These are phyloP conservation scores for Scaptomyza polygonia DNA, from an alignment of 2,888 invertebrate species.

Conservation along the genomic window DNA sequence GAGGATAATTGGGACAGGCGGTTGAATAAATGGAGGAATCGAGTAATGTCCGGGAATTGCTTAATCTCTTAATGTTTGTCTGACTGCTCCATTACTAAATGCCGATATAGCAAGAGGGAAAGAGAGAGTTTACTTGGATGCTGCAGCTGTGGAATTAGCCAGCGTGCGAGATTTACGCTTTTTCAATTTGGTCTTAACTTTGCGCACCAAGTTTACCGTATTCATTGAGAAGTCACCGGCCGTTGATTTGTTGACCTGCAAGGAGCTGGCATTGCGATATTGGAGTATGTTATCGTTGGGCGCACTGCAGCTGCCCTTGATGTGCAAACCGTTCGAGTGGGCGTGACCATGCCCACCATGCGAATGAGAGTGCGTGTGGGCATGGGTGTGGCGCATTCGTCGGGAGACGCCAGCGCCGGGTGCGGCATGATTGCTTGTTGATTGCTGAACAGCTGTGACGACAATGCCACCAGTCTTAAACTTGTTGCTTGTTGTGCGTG, in stretches of 20 bases:
- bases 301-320: constrained; percentile 21
- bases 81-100: neutral
- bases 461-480: constrained; percentile 87
- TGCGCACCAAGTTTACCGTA: constrained; percentile 84
- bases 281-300: constrained; percentile 30
- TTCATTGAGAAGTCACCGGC: constrained; percentile 82
- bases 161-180: constrained; percentile 69
- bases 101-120: neutral
- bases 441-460: constrained; percentile 85
- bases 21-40: constrained; percentile 3
- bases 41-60: constrained; percentile 24
- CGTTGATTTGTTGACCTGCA: constrained; percentile 17
- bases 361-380: neutral
- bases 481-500: constrained; percentile 80
- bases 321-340: constrained; percentile 36
- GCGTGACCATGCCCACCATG: constrained; percentile 25
- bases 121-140: constrained; percentile 18
- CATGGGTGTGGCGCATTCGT: constrained; percentile 38
- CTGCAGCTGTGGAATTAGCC: constrained; percentile 21
- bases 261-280: constrained; percentile 18
- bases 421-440: constrained; percentile 9
- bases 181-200: constrained; percentile 81
- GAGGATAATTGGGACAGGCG: neutral
- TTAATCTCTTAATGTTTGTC: neutral
- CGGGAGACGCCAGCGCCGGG: constrained; percentile 32